phyloP scores from a whole-genome alignment of 2,888 invertebrate genomes.

The Baccha elongata region DNA sequence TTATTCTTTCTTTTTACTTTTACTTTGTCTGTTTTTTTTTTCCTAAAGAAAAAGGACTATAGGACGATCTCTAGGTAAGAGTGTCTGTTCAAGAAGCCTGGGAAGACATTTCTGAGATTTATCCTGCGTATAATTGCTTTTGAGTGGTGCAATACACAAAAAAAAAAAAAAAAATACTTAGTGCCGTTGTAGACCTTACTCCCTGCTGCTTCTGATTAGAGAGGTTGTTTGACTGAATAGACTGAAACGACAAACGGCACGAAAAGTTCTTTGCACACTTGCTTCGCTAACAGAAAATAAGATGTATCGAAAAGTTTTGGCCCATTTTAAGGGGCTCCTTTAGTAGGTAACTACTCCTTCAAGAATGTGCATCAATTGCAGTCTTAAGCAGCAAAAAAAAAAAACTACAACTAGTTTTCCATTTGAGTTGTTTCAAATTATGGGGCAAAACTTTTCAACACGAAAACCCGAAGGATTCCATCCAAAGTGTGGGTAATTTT shows the following conservation, averaged over 20 bases:
- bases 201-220: constrained; percentile 64
- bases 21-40: constrained; percentile 49
- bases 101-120: constrained; percentile 65
- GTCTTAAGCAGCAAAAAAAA: constrained; percentile 30
- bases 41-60: constrained; percentile 15
- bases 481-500: constrained; percentile 71
- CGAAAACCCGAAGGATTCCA: constrained; percentile 7
- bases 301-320: constrained; percentile 65
- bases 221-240: constrained; percentile 61
- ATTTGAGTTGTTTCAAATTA: constrained; percentile 54
- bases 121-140: constrained; percentile 72
- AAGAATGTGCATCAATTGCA: constrained; percentile 68
- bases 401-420: constrained; percentile 28
- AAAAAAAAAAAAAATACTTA: too few relatives aligned
- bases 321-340: constrained; percentile 2
- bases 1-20: constrained; percentile 10
- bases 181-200: constrained; percentile 37
- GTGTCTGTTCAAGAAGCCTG: constrained; percentile 60
- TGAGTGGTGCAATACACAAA: constrained; percentile 67
- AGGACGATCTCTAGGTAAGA: constrained; percentile 1
- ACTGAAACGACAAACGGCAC: constrained; percentile 16
- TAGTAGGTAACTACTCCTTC: not conserved
- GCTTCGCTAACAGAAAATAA: not conserved
- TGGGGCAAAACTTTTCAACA: constrained; percentile 52
- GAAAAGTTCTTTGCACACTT: constrained; percentile 19